Evolutionary conservation across 2,888 invertebrate genomes (phyloP).

Genomic region (Cabera pusaria): DNA sequence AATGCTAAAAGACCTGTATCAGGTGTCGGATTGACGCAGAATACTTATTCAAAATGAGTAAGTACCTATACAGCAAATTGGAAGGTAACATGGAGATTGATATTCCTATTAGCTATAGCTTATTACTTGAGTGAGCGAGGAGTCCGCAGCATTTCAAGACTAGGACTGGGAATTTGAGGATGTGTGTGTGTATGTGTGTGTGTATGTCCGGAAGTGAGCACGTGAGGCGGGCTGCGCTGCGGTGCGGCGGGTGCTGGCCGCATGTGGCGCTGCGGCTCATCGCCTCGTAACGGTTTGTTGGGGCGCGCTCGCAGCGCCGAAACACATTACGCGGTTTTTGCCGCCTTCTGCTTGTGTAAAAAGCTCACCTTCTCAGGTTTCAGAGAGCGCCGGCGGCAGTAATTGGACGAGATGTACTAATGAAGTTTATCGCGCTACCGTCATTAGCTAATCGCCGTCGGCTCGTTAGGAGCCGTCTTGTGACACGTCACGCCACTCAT

Average conservation of each 20-base stretch:
- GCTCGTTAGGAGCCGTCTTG: constrained; percentile 20
- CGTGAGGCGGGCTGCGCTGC: constrained; percentile 34
- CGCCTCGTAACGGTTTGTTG: constrained; percentile 58
- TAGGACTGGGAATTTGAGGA: too few species aligned
- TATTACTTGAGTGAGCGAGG: too few species aligned
- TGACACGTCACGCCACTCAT: constrained; percentile 3
- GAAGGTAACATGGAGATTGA: too few species aligned
- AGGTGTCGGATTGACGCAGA: too few species aligned
- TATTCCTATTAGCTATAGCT: too few species aligned
- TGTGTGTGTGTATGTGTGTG: too few species aligned
- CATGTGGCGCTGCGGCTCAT: constrained; percentile 33
- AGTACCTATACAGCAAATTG: too few species aligned
- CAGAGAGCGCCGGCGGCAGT: constrained; percentile 37
- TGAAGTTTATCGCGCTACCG: constrained; percentile 35
- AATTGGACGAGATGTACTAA: constrained; percentile 43
- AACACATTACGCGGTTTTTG: constrained; percentile 42
- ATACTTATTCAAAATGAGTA: too few species aligned
- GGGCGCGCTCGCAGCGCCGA: constrained; percentile 21
- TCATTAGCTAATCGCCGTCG: constrained; percentile 43
- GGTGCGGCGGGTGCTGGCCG: constrained; percentile 17
- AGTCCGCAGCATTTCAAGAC: too few species aligned
- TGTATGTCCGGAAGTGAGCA: not conserved
- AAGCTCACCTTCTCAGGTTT: constrained; percentile 36
- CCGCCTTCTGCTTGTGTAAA: constrained; percentile 8
- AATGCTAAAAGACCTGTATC: too few species aligned